Conservation (phyloP, 2,888 invertebrate species). For the Platycheirus rosarum region DNA sequence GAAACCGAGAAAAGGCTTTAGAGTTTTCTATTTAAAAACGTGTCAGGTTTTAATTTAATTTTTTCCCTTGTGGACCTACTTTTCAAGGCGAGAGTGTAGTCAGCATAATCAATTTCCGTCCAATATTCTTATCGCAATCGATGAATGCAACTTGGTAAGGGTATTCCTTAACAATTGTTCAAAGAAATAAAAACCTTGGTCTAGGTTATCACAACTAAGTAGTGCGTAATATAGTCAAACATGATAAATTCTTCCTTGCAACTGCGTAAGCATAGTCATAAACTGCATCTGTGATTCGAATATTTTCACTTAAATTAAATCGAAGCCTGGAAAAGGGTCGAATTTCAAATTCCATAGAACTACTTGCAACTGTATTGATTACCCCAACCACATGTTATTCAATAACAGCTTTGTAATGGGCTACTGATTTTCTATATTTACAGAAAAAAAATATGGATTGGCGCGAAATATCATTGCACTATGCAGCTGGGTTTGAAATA, state of each 20-base stretch:
- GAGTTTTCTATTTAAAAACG: too few species aligned
- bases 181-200: background rate
- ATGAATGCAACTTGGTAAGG: background rate
- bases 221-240: background rate
- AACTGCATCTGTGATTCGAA: background rate
- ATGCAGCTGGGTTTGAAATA: constrained; percentile 29
- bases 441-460: constrained; percentile 39
- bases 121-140: background rate
- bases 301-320: constrained; percentile 15
- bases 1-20: too few species aligned
- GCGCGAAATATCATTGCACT: constrained; percentile 6
- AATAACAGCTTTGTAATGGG: constrained; percentile 37
- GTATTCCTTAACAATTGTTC: background rate
- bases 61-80: too few species aligned
- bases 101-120: background rate
- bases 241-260: background rate
- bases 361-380: constrained; percentile 50
- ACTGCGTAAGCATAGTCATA: constrained; percentile 10
- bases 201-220: background rate
- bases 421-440: constrained; percentile 41
- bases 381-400: constrained; percentile 42
- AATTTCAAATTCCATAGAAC: constrained; percentile 48
- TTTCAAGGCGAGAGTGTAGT: background rate
- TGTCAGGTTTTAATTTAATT: too few species aligned
- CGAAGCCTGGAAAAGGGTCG: constrained; percentile 30